Percentiles rank a stretch among this genome's conserved stretches.
These are phyloP conservation scores for Geococcyx californianus DNA, from an alignment of 2,113 vertebrate species.

Conservation along the genomic window DNA sequence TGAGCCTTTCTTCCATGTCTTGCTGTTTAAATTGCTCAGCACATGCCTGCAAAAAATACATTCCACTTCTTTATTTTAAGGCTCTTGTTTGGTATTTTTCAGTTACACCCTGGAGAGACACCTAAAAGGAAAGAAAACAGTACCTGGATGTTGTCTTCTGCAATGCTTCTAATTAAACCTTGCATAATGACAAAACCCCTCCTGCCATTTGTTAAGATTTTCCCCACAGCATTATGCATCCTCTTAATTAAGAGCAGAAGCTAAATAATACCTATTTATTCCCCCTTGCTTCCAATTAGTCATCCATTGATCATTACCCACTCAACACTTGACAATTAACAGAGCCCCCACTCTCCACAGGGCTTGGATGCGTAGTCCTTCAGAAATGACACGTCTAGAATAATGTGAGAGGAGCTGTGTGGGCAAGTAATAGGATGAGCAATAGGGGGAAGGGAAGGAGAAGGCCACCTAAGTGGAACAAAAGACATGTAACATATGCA, in stretches of 20 bases:
- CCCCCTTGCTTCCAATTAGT: slow-evolving; percentile 71
- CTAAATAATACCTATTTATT: slow-evolving; percentile 67
- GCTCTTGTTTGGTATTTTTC: slow-evolving; percentile 14
- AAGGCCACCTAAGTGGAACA: slow-evolving; percentile 39
- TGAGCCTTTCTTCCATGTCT: not conserved
- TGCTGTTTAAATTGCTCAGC: not conserved
- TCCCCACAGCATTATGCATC: slow-evolving; percentile 57
- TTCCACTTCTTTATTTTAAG: not conserved
- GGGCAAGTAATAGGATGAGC: not conserved
- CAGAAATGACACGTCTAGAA: not conserved
- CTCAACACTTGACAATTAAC: slow-evolving; percentile 59
- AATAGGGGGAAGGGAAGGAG: not conserved
- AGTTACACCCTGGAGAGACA: not conserved
- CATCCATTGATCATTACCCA: slow-evolving; percentile 67
- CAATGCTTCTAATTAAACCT: slow-evolving; percentile 53
- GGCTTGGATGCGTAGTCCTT: not conserved
- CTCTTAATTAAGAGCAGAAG: slow-evolving; percentile 74
- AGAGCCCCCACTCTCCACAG: slow-evolving; percentile 36
- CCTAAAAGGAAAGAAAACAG: slow-evolving; percentile 43
- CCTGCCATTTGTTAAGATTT: slow-evolving; percentile 69
- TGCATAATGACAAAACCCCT: slow-evolving; percentile 59
- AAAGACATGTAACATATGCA: slow-evolving; percentile 28
- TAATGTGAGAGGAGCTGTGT: not conserved
- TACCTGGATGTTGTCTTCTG: slow-evolving; percentile 30
- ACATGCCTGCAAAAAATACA: not conserved